Conservation (phyloP, 2,797 vertebrate species). For the Eulemur rubriventer region DNA sequence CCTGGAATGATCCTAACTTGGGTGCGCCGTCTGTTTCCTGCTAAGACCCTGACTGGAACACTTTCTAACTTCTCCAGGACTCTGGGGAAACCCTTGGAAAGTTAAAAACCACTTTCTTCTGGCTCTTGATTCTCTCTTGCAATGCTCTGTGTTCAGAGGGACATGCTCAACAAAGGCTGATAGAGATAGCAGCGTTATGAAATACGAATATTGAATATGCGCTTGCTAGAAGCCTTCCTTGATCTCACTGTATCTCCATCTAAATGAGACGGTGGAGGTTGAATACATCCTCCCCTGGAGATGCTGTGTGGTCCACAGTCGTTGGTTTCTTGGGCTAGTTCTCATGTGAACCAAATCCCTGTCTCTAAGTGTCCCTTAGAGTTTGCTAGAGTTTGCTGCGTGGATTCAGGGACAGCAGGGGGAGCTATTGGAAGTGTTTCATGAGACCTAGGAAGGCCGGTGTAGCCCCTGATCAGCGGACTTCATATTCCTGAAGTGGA, state of each 20-base stretch:
- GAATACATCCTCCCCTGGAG: neutral
- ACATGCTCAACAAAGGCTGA: neutral
- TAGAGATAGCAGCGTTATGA: neutral
- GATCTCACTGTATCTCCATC: neutral
- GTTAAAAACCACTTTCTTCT: neutral
- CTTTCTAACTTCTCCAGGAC: neutral
- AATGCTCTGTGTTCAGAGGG: neutral
- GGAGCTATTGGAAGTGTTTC: neutral
- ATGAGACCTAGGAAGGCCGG: neutral
- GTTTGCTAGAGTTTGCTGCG: neutral
- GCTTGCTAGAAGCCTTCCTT: neutral
- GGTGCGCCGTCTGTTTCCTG: neutral
- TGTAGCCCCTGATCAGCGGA: neutral
- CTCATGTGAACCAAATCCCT: neutral
- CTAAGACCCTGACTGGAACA: neutral
- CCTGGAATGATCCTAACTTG: neutral
- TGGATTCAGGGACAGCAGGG: neutral
- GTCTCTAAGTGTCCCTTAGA: neutral
- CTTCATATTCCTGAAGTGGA: neutral
- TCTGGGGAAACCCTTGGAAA: neutral
- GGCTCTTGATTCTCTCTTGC: neutral
- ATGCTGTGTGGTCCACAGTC: neutral
- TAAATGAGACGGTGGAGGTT: neutral
- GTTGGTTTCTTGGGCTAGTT: neutral
- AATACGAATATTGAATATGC: neutral